These are phyloP conservation scores for Imbricaverruca yamaguchii DNA, from an alignment of 2,888 invertebrate species.

Conservation along the genomic window DNA sequence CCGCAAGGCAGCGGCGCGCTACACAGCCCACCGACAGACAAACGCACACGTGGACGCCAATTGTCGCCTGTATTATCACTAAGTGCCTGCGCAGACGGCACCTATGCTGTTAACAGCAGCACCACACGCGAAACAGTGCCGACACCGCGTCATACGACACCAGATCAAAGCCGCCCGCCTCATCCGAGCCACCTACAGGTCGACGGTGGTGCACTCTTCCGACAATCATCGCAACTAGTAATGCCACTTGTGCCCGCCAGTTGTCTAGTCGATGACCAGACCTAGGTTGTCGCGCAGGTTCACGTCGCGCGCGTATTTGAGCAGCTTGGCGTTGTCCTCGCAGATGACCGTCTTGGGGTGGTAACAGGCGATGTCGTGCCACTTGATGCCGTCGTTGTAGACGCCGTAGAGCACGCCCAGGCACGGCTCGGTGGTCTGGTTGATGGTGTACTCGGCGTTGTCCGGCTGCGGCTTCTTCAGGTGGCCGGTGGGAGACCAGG, in stretches of 20 bases:
- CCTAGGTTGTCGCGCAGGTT: not conserved
- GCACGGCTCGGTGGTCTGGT: slow-evolving; percentile 59
- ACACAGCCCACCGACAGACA: too few relatives aligned
- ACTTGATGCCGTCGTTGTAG: slow-evolving; percentile 78
- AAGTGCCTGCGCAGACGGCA: too few relatives aligned
- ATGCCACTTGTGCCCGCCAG: not conserved
- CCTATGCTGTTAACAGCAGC: too few relatives aligned
- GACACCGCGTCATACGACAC: too few relatives aligned
- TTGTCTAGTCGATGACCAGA: not conserved
- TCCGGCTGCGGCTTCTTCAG: slow-evolving; percentile 34
- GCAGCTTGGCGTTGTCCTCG: slow-evolving; percentile 80
- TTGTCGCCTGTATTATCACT: too few relatives aligned
- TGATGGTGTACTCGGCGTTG: slow-evolving; percentile 37
- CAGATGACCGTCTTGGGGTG: slow-evolving; percentile 81
- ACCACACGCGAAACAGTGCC: too few relatives aligned
- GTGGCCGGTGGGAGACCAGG: slow-evolving; percentile 35
- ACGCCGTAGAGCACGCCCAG: slow-evolving; percentile 82
- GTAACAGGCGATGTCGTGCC: slow-evolving; percentile 82
- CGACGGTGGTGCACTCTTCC: not conserved
- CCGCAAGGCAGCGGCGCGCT: too few relatives aligned
- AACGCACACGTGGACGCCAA: too few relatives aligned
- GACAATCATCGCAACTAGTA: not conserved
- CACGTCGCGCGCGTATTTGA: slow-evolving; percentile 44
- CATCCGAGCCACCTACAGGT: too few relatives aligned
- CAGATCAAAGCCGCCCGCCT: too few relatives aligned